phyloP scores from a whole-genome alignment of 2,888 invertebrate genomes.

The Hyles lineata region DNA sequence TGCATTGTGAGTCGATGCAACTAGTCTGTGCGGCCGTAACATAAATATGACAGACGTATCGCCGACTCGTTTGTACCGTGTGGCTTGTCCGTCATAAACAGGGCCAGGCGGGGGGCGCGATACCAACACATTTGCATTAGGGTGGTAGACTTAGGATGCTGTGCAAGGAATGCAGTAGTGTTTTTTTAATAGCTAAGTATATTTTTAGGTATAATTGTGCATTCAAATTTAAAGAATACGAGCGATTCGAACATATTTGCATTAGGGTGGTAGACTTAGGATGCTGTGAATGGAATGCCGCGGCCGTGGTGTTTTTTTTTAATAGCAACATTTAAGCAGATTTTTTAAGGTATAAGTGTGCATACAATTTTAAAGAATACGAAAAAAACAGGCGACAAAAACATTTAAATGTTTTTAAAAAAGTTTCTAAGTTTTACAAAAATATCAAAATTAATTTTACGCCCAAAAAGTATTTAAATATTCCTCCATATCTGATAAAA shows the following conservation, averaged over 20 bases:
- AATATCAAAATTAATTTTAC: too few relatives aligned
- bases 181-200: background rate
- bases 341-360: too few relatives aligned
- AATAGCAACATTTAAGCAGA: too few relatives aligned
- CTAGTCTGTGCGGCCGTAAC: slow-evolving; percentile 53
- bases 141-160: slow-evolving; percentile 6
- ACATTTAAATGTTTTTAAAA: too few relatives aligned
- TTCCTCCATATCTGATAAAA: too few relatives aligned
- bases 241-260: slow-evolving; percentile 44
- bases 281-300: background rate
- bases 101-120: slow-evolving; percentile 45
- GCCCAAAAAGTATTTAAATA: too few relatives aligned
- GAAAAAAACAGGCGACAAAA: too few relatives aligned
- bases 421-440: too few relatives aligned
- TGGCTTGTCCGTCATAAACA: slow-evolving; percentile 53
- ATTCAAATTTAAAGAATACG: too few relatives aligned
- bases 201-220: too few relatives aligned
- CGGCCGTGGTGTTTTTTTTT: background rate
- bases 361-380: too few relatives aligned
- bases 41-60: slow-evolving; percentile 68
- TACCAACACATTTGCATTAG: slow-evolving; percentile 43
- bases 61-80: slow-evolving; percentile 49
- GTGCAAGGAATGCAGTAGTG: background rate
- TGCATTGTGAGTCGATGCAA: slow-evolving; percentile 23
- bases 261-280: slow-evolving; percentile 31